Base-by-base conservation (phyloP, 2,888 invertebrate genomes). In the Fabriciana adippe region DNA sequence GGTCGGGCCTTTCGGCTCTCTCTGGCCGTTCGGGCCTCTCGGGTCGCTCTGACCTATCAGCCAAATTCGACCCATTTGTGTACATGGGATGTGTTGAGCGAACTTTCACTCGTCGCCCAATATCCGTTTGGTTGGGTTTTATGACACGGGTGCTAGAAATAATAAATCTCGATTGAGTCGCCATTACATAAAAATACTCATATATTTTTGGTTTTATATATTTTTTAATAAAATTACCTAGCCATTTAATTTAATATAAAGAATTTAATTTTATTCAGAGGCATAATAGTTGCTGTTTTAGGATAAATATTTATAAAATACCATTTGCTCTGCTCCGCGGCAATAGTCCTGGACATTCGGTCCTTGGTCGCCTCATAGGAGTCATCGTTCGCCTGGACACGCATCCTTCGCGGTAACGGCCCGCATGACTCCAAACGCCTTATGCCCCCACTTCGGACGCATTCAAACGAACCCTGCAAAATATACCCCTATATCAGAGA, bases 341-440 rank as follows among this genome's bases (percentile, higher is more conserved):
- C 97, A 88, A 98, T 97, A 76, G 96, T 97, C 82, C 95, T 95
- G 81, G 97, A 97, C 97, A 99, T 97, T 81, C 97, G 96, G 87
- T 97, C 96, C 90, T 96, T 95, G 76, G 99, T 99, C 79, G 96
- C 95, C 91, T 97, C 97, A 92, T 98, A 99, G 70, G 98, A 97
- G 93, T 99, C 98, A 84, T 98, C 98, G 83, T 97, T 98, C 80
- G 99, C 99, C 86, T 97, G 97, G 78, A 99, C 96, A 75, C 97
- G 96, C 95, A 99, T 96, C 87, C 97, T 97, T 86, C 96, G 95
- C 79, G 96, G 95, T 90, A 99, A 94, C 76, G 96, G 94, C 77
- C 98, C 99, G 91, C 98, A 95, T 79, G 96, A 95, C 90, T 96
- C 96, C 88, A 97, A 93, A 74, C 95, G 94, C 80, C 94, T 93